Percentiles rank a stretch among this genome's conserved stretches.
Evolutionary conservation across 35 echinoderm and acorn worm genomes (phyloP).

Genomic region (Acanthaster planci): DNA sequence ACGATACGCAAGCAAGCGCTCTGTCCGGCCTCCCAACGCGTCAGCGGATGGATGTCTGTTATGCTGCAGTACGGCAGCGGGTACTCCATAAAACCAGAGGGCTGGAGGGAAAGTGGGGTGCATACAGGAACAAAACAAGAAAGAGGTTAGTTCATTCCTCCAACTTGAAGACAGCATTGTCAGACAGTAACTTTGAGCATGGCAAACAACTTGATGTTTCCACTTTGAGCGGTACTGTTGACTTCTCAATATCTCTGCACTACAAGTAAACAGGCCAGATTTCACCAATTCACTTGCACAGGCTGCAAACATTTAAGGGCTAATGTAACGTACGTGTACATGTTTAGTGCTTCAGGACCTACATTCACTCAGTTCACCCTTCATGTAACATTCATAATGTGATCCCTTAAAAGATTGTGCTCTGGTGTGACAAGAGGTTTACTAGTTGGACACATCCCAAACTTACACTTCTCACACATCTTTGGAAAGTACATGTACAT

Average conservation of each 20-base stretch:
- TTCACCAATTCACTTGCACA: no score
- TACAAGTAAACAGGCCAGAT: no score
- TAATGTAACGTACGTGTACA: no score
- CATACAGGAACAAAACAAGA: not conserved
- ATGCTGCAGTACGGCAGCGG: constrained; percentile 98
- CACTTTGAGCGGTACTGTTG: not conserved
- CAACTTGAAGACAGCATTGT: not conserved
- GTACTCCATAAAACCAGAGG: constrained; percentile 89
- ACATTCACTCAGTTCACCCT: no score
- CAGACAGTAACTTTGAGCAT: not conserved
- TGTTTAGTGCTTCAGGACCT: no score
- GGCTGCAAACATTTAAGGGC: not conserved
- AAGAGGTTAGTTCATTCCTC: not conserved
- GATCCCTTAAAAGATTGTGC: no score
- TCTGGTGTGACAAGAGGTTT: no score
- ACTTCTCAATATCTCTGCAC: not conserved
- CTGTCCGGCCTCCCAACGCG: constrained; percentile 96
- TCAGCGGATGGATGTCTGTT: constrained; percentile 86
- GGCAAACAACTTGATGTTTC: not conserved
- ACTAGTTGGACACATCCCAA: no score
- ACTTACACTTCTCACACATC: no score
- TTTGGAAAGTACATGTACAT: not conserved
- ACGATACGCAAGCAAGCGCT: constrained; percentile 91
- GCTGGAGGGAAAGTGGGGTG: constrained; percentile 46
- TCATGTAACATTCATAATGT: no score